Evolutionary conservation across 2,797 vertebrate species (phyloP).

Genomic region (Geotrypetes seraphini): DNA sequence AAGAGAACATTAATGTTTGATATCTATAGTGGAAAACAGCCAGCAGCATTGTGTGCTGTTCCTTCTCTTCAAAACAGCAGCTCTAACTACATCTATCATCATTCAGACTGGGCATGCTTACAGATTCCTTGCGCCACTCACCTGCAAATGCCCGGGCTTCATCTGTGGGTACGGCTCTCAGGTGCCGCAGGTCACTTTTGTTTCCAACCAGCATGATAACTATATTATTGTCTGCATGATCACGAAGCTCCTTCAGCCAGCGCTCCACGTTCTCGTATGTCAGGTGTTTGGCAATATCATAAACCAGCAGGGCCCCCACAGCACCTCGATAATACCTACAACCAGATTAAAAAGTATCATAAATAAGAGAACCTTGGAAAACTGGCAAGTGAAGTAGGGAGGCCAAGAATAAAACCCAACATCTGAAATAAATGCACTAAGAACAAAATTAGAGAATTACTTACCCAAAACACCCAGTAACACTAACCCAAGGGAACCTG

Average conservation of each 20-base stretch:
- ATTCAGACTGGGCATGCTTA: no score
- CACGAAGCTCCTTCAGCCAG: conserved; percentile 92
- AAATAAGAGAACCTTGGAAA: not conserved
- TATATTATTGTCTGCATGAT: conserved; percentile 93
- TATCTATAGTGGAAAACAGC: no score
- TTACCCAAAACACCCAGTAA: no score
- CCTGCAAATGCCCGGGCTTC: conserved; percentile 88
- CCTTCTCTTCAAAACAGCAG: no score
- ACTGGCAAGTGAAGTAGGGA: not conserved
- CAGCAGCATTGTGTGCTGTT: no score
- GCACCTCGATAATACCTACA: conserved; percentile 89
- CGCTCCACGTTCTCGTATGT: conserved; percentile 96
- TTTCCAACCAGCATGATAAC: conserved; percentile 96
- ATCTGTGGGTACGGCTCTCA: conserved; percentile 85
- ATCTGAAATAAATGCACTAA: no score
- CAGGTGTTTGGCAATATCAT: conserved; percentile 94
- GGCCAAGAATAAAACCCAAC: not conserved
- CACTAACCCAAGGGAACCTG: no score
- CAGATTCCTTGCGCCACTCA: no score
- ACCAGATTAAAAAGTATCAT: not conserved
- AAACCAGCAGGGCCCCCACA: conserved; percentile 85
- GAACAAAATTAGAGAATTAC: no score
- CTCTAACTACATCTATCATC: no score
- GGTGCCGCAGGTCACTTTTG: conserved; percentile 90
- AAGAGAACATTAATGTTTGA: no score